phyloP scores from a whole-genome alignment of 2,797 vertebrate species.

The Spinus olivaceus region DNA sequence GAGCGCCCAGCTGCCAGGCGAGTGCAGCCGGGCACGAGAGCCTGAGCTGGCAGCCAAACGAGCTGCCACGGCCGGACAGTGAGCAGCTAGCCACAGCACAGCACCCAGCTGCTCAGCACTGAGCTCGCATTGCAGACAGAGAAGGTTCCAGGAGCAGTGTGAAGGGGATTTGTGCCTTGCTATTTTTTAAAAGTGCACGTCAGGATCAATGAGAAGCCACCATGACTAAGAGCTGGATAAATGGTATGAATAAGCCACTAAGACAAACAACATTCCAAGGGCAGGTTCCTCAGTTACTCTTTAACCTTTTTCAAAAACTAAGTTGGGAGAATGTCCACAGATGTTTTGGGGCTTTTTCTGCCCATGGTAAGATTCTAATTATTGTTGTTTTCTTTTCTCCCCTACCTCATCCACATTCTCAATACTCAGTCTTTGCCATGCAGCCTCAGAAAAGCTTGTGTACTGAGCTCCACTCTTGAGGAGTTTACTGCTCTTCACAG shows the following conservation, averaged over 20 bases:
- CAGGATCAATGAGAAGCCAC: not conserved
- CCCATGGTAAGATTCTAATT: not conserved
- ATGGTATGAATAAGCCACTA: constrained; percentile 6
- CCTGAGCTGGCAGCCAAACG: not conserved
- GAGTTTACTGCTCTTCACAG: constrained; percentile 31
- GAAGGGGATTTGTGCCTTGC: not conserved
- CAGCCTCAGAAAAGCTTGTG: not conserved
- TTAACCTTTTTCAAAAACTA: not conserved
- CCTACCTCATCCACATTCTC: not conserved
- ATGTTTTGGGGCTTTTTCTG: not conserved
- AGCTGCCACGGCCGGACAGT: rapidly evolving
- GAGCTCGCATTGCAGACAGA: not conserved
- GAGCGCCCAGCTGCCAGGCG: not conserved
- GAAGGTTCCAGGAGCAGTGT: not conserved
- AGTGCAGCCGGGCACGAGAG: not conserved
- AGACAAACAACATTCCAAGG: not conserved
- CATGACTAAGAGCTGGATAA: constrained; percentile 42
- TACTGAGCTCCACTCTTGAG: not conserved
- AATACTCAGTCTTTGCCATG: not conserved
- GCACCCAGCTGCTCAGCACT: not conserved
- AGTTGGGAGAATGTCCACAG: not conserved
- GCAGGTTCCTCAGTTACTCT: not conserved
- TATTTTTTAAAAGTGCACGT: not conserved
- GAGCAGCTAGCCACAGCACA: not conserved
- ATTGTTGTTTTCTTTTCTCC: not conserved